Evolutionary conservation across 2,888 invertebrate genomes (phyloP).

Genomic region (Myathropa florea): DNA sequence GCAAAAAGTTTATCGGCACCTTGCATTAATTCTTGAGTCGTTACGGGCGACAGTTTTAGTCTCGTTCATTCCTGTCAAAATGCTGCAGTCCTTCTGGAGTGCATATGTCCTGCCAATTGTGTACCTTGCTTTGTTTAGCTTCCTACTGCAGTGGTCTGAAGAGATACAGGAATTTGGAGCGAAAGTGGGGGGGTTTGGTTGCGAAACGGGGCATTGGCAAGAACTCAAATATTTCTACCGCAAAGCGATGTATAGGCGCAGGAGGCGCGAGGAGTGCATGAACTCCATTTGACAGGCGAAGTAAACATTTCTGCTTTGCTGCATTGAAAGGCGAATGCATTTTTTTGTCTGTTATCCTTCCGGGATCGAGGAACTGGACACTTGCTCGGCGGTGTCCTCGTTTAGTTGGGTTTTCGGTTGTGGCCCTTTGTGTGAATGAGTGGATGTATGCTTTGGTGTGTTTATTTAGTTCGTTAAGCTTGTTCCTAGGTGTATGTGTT

Average conservation of each 20-base stretch:
- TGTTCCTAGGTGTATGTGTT: constrained; percentile 13
- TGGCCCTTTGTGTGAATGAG: neutral
- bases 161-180: constrained; percentile 4
- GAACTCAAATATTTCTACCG: constrained; percentile 55
- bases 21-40: constrained; percentile 35
- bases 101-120: constrained; percentile 62
- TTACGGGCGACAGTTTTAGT: constrained; percentile 23
- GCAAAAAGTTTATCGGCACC: constrained; percentile 62
- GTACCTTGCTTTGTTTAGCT: constrained; percentile 28
- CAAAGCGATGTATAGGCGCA: constrained; percentile 15
- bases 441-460: neutral
- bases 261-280: neutral
- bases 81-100: constrained; percentile 3
- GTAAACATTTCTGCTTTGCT: constrained; percentile 25
- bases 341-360: constrained; percentile 21
- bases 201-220: constrained; percentile 53
- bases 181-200: neutral
- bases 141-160: constrained; percentile 28
- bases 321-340: constrained; percentile 3
- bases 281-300: constrained; percentile 44
- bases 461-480: constrained; percentile 8
- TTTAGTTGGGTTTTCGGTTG: neutral
- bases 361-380: neutral
- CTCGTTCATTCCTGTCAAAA: constrained; percentile 58
- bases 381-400: neutral